Evolutionary conservation across 2,113 vertebrate genomes (phyloP), one percentile per base, ranked within the genome.

Genomic region (Aphelocoma coerulescens): DNA sequence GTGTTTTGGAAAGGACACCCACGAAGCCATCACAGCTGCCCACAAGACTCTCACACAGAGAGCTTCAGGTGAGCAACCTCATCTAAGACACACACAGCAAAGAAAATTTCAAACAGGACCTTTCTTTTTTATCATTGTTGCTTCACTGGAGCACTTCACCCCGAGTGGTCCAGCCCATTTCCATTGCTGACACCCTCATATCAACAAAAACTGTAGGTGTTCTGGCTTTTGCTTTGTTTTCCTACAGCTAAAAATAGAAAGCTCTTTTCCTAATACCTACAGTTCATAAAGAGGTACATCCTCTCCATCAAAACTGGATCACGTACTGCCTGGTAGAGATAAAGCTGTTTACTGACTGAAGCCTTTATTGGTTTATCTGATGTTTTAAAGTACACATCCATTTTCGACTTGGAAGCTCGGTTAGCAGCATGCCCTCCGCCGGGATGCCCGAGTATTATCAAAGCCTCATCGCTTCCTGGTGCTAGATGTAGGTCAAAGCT

Each of bases 401-500:
- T 94, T 95, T 90, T 55, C 1, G 0, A 27, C 67, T 26, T 8
- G 44, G 68, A 87, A 76, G 85, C 90, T 92, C 0, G 0, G 51
- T 68, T 33, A 93, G 83, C 91, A 57, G 75, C 6, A 0, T 84
- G 92, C 61, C 48, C 69, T 93, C 88, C 13, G 0, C 57, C 0
- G 3, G 57, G 87, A 81, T 91, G 84, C 76, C 59, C 1, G 1
- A 66, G 33, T 15, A 69, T 78, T 93, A 93, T 92, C 95, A 96
- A 86, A 97, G 86, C 85, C 57, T 84, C 22, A 3, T 46, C 1
- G n/a, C 91, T 86, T 95, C 83, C 93, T 65, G 68, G 65, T 72
- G 92, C 88, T 75, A 57, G 93, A 96, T 93, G 68, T 96, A 97
- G 93, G 92, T 96, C 96, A 97, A 95, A 94, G 90, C 96, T 97